Evolutionary conservation across 2,888 invertebrate species (phyloP), one percentile per base, ranked within the genome.

Genomic region (Scrobipalpa costella): DNA sequence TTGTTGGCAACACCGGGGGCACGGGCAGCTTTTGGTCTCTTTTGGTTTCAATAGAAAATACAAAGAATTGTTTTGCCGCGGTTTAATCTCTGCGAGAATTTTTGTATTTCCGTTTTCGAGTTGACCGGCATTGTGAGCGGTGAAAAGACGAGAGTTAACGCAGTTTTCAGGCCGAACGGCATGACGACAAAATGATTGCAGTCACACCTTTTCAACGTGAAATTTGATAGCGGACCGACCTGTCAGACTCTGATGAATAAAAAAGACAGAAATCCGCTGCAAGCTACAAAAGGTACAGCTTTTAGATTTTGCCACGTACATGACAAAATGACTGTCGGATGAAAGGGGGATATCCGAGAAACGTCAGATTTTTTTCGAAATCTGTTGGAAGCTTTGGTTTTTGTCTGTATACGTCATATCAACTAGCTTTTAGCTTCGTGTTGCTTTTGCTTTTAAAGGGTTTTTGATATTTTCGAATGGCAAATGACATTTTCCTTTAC

Each of bases 1-100:
- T 70, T 72, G 72, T 68, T 71, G 72, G 69, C 67, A 69, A 67
- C 69, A 67, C 65, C 66, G 68, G 61, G 57, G 33, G 27, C 27
- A 63, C 64, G 2, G 58, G 60, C 17, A 49, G 64, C 47, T 59
- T 65, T 67, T 66, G 65, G 52, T 44, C 40, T 55, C 21, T 52
- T 52, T 59, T 19, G 49, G 38, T 52, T 63, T 60, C 63, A 63
- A 63, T 63, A 59, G 58, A 63, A 63, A 44, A 50, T 50, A 60
- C 63, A 63, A 60, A 50, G 60, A 60, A 63, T 55, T 63, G 36
- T 44, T 52, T 27, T 44, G 36, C 8, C 60, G 36, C 52, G 34
- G 44, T 63, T 52, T 58, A 34, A 52, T 58, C 49, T 63, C 33
- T 49, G 38, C 34, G 47, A 34, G 17, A 44, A 17, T 36, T 57